These are phyloP conservation scores for Uloborus plumipes DNA, from an alignment of 2,888 invertebrate species.

Conservation along the genomic window DNA sequence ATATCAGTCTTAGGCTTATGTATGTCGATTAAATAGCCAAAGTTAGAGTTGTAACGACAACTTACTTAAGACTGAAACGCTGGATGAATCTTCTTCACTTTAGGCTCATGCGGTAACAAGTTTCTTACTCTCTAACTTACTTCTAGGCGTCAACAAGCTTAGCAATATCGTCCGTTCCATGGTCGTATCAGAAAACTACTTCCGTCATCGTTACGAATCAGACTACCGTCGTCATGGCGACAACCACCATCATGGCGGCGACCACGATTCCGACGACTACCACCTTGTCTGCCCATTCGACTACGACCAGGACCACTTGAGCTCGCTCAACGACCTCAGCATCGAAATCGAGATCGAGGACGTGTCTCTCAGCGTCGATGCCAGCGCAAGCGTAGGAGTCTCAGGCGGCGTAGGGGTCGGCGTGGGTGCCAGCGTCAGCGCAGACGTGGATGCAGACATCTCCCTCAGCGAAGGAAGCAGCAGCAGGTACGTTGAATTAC, in stretches of 20 bases:
- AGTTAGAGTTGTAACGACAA: too few relatives aligned
- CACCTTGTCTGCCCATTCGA: background rate
- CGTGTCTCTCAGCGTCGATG: background rate
- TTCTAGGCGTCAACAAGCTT: background rate
- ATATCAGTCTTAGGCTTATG: too few relatives aligned
- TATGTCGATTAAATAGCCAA: too few relatives aligned
- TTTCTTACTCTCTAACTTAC: background rate
- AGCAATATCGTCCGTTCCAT: constrained; percentile 3
- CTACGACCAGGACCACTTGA: constrained; percentile 4
- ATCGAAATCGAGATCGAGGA: background rate
- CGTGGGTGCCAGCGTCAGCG: background rate
- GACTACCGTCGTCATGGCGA: constrained; percentile 5
- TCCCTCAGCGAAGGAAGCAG: background rate
- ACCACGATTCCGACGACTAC: background rate
- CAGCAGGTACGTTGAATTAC: background rate
- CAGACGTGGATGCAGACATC: background rate
- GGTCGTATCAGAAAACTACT: constrained; percentile 11
- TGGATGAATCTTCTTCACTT: too few relatives aligned
- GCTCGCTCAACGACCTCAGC: background rate
- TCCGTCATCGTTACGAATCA: constrained; percentile 1
- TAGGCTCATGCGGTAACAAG: too few relatives aligned
- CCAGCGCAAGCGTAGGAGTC: background rate
- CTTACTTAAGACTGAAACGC: too few relatives aligned
- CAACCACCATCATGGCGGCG: constrained; percentile 2
- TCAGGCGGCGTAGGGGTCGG: background rate